Conservation (phyloP, 2,797 vertebrate genomes). For the Onychomys leucogaster region DNA sequence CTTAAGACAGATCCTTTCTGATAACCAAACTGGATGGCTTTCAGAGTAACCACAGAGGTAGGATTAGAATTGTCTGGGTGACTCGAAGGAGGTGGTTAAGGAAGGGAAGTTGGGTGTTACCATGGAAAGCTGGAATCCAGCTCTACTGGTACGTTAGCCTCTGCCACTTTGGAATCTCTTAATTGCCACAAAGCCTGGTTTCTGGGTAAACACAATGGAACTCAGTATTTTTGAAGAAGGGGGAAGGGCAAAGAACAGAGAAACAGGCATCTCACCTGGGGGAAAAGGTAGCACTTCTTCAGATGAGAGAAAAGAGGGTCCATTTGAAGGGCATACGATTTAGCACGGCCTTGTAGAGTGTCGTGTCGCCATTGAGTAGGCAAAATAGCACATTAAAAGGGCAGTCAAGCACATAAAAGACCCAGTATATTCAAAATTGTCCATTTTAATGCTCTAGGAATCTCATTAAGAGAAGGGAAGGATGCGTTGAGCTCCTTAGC, state of each 20-base stretch:
- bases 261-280: conserved; percentile 56
- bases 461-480: not conserved
- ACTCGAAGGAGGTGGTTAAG: conserved; percentile 80
- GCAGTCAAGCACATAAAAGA: not conserved
- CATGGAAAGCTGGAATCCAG: conserved; percentile 89
- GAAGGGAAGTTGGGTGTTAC: conserved; percentile 86
- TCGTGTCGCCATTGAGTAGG: not conserved
- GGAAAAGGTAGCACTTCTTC: conserved; percentile 20
- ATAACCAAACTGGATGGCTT: conserved; percentile 84
- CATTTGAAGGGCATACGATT: not conserved
- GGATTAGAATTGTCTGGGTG: conserved; percentile 86
- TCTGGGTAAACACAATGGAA: conserved; percentile 83
- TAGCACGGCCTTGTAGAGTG: not conserved
- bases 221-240: conserved; percentile 55
- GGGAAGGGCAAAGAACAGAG: conserved; percentile 58
- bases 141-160: conserved; percentile 87
- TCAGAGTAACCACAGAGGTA: conserved; percentile 81
- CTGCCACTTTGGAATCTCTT: conserved; percentile 85
- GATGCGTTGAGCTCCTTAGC: not conserved
- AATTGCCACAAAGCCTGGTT: conserved; percentile 81
- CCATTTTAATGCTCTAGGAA: not conserved
- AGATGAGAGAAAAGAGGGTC: not conserved
- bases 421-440: conserved; percentile 25
- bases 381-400: not conserved
- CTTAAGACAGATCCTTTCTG: conserved; percentile 83